A percentile compares a stretch with the other conserved stretches of the same genome.
phyloP scores from a whole-genome alignment of 2,797 vertebrate genomes.

The Coregonus ussuriensis region DNA sequence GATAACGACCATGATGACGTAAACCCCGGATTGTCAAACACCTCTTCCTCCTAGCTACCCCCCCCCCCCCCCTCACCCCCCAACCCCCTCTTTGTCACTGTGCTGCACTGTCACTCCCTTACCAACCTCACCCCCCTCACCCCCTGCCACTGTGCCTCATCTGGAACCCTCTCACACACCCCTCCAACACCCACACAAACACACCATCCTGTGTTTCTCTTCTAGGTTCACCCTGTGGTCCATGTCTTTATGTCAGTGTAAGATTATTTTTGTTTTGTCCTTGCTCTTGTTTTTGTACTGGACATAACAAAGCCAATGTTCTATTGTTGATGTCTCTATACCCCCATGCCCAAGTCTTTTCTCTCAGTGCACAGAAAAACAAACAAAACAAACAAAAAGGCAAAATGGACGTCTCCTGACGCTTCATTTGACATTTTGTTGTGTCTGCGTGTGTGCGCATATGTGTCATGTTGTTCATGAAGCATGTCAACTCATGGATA shows the following conservation, averaged over 20 bases:
- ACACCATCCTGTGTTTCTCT: not conserved
- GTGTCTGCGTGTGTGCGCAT: constrained; percentile 60
- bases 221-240: constrained; percentile 11
- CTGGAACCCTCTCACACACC: constrained; percentile 30
- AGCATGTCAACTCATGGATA: constrained; percentile 81
- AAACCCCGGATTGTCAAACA: constrained; percentile 36
- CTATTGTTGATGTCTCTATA: constrained; percentile 10
- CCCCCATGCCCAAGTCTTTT: constrained; percentile 19
- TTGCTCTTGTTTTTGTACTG: constrained; percentile 35
- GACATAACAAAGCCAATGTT: constrained; percentile 24
- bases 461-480: constrained; percentile 65
- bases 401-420: constrained; percentile 58
- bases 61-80: constrained; percentile 35
- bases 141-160: constrained; percentile 33
- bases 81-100: constrained; percentile 24
- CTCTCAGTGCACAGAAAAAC: constrained; percentile 54
- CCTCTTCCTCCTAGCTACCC: constrained; percentile 7
- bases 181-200: not conserved
- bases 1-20: constrained; percentile 10
- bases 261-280: constrained; percentile 59
- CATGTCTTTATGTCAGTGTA: constrained; percentile 41
- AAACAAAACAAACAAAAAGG: constrained; percentile 57
- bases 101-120: constrained; percentile 58
- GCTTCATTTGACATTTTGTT: constrained; percentile 71
- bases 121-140: constrained; percentile 20